phyloP scores from a whole-genome alignment of 2,888 invertebrate species.

The Lottia scabra region DNA sequence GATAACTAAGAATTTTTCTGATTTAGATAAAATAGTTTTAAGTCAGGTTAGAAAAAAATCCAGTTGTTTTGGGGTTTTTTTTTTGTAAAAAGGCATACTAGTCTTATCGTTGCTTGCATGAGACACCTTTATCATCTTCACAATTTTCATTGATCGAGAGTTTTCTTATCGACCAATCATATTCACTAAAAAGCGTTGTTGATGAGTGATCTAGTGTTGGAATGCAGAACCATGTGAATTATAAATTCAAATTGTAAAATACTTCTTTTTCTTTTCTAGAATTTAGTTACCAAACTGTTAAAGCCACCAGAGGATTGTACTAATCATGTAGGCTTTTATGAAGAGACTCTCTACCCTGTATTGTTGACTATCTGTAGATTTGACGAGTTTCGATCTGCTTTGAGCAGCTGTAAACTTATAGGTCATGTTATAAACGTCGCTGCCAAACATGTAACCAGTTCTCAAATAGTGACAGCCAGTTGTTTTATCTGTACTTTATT shows the following conservation, averaged over 20 bases:
- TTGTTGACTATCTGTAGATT: slow-evolving; percentile 31
- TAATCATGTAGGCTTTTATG: slow-evolving; percentile 26
- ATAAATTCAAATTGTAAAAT: background rate
- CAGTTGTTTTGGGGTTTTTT: too few relatives aligned
- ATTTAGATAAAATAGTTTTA: slow-evolving; percentile 27
- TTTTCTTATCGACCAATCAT: too few relatives aligned
- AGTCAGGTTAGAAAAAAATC: background rate
- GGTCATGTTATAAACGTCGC: slow-evolving; percentile 33
- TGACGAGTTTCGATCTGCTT: slow-evolving; percentile 29
- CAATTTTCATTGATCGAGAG: too few relatives aligned
- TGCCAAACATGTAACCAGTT: slow-evolving; percentile 28
- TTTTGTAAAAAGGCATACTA: too few relatives aligned
- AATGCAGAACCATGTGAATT: too few relatives aligned
- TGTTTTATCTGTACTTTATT: slow-evolving; percentile 36
- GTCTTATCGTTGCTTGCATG: too few relatives aligned
- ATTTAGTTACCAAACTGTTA: slow-evolving; percentile 24
- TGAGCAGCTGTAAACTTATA: slow-evolving; percentile 39
- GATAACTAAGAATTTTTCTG: slow-evolving; percentile 36
- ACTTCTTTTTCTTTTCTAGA: slow-evolving; percentile 21
- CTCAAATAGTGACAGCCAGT: slow-evolving; percentile 27
- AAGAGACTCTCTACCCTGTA: slow-evolving; percentile 30
- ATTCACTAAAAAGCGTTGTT: too few relatives aligned
- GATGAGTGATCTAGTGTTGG: too few relatives aligned
- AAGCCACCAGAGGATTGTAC: slow-evolving; percentile 22
- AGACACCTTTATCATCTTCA: too few relatives aligned